Percentiles rank a stretch among this genome's conserved stretches.
Conservation (phyloP, 2,888 invertebrate genomes). For the Malthinus flaveolus region DNA sequence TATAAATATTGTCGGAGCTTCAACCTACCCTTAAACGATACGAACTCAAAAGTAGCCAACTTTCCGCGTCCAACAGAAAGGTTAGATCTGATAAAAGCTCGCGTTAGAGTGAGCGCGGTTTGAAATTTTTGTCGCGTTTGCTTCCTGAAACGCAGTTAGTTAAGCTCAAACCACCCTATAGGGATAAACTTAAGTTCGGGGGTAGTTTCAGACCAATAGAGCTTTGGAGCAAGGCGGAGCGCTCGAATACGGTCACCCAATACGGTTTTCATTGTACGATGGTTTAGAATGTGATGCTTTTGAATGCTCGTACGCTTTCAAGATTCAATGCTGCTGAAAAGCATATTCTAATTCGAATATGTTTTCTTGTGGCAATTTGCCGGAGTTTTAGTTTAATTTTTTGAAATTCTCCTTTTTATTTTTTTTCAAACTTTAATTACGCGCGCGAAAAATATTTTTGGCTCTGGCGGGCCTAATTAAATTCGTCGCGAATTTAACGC, state of each 20-base stretch:
- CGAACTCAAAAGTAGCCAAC: slow-evolving; percentile 34
- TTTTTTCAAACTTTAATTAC: slow-evolving; percentile 9
- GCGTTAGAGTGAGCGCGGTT: slow-evolving; percentile 33
- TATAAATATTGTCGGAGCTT: slow-evolving; percentile 55
- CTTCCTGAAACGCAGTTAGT: slow-evolving; percentile 35
- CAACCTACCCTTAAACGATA: slow-evolving; percentile 44
- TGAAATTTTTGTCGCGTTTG: slow-evolving; percentile 29
- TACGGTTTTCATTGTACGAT: slow-evolving; percentile 56
- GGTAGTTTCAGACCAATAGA: slow-evolving; percentile 55
- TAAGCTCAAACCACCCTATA: slow-evolving; percentile 52
- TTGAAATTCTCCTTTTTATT: slow-evolving; percentile 11
- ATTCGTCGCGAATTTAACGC: no score
- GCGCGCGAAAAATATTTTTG: not conserved
- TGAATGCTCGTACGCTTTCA: slow-evolving; percentile 22
- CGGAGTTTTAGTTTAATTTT: slow-evolving; percentile 24
- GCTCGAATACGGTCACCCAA: slow-evolving; percentile 55
- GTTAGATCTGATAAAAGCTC: not conserved
- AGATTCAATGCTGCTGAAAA: slow-evolving; percentile 24
- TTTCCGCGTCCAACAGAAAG: slow-evolving; percentile 7
- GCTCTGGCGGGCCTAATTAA: not conserved
- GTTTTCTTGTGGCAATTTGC: slow-evolving; percentile 36
- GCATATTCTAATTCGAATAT: slow-evolving; percentile 39
- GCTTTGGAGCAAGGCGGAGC: slow-evolving; percentile 51
- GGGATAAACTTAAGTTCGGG: slow-evolving; percentile 54
- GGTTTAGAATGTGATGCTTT: slow-evolving; percentile 29